Conservation (phyloP, 2,113 vertebrate species). For the Toxotes jaculatrix region DNA sequence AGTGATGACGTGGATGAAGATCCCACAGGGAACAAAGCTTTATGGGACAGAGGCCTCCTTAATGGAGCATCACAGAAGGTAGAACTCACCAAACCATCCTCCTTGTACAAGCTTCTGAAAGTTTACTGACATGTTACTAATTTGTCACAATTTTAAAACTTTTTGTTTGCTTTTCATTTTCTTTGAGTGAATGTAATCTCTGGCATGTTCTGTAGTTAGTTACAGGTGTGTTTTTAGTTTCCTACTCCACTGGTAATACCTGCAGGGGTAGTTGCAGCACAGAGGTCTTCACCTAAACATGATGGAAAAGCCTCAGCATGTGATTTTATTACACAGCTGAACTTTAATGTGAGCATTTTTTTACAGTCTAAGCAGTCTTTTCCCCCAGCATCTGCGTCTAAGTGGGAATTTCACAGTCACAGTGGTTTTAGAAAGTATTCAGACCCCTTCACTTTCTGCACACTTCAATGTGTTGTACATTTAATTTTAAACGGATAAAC, state of each 20-base stretch:
- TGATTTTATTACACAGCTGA: not conserved
- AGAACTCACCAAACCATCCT: conserved; percentile 16
- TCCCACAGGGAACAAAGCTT: conserved; percentile 97
- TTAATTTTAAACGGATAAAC: too few species aligned
- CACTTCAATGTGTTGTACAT: too few species aligned
- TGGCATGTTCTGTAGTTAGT: too few species aligned
- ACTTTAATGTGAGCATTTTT: not conserved
- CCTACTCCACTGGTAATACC: not conserved
- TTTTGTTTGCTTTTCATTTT: not conserved
- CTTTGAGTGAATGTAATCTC: too few species aligned
- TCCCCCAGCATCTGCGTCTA: too few species aligned
- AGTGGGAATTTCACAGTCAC: too few species aligned
- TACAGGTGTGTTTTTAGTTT: too few species aligned
- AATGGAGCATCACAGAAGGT: conserved; percentile 99
- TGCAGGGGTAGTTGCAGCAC: too few species aligned
- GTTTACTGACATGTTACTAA: not conserved
- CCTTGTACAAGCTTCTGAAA: not conserved
- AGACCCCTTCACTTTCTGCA: too few species aligned
- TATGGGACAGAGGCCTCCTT: conserved; percentile 97
- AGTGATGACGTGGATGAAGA: conserved; percentile 99
- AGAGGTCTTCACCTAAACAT: too few species aligned
- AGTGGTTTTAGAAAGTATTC: too few species aligned
- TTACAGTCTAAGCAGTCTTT: too few species aligned
- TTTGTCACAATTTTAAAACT: not conserved
- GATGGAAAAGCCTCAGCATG: not conserved